Evolutionary conservation across 2,113 vertebrate species (phyloP).

Genomic region (Zapornia atra): DNA sequence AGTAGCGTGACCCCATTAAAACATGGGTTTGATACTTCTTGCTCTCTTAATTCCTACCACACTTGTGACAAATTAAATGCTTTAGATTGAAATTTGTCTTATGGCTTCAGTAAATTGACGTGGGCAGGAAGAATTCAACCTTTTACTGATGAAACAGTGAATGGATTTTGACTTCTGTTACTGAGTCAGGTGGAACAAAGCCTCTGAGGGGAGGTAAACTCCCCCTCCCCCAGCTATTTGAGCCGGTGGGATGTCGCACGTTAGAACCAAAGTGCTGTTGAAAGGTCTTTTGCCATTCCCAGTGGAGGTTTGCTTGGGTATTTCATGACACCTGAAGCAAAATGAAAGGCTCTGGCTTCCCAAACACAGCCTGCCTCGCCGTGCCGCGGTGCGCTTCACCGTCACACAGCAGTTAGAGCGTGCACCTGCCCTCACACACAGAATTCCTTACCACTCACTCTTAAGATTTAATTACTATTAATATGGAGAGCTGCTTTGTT

Average conservation of each 20-base stretch:
- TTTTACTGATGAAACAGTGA: neutral
- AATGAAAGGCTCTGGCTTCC: neutral
- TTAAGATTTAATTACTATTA: neutral
- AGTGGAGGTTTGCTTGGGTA: neutral
- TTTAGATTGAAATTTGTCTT: neutral
- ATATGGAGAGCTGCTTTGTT: neutral
- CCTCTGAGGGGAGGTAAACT: neutral
- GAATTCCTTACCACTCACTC: neutral
- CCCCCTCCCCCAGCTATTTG: neutral
- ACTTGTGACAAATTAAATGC: neutral
- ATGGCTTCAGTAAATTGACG: neutral
- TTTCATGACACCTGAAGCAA: neutral
- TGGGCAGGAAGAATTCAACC: neutral
- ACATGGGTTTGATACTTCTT: neutral
- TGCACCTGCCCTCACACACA: neutral
- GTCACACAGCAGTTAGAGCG: neutral
- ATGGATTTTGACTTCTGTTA: neutral
- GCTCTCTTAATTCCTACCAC: neutral
- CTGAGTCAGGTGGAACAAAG: neutral
- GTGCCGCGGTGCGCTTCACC: neutral
- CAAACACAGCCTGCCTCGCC: neutral
- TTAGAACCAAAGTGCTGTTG: neutral
- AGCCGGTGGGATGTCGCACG: neutral
- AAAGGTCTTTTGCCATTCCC: neutral
- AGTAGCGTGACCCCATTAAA: neutral